Conservation (phyloP, 2,797 vertebrate genomes). For the Coranthus polyacanthus region DNA sequence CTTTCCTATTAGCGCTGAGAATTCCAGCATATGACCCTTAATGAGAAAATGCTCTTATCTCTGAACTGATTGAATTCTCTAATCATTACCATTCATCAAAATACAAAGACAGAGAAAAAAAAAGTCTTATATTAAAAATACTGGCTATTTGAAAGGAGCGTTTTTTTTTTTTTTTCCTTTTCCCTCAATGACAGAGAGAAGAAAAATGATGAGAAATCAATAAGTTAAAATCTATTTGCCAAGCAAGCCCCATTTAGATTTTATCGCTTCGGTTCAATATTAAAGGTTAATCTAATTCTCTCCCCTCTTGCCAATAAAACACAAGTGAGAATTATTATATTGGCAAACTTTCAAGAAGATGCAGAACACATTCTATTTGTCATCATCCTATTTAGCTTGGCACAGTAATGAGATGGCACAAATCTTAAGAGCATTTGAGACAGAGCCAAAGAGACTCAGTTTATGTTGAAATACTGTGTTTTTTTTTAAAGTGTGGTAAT, state of each 20-base stretch:
- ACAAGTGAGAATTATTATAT: constrained; percentile 78
- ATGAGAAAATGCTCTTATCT: constrained; percentile 62
- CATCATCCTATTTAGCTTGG: constrained; percentile 77
- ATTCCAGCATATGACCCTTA: constrained; percentile 49
- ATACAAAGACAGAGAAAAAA: constrained; percentile 33
- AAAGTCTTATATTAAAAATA: constrained; percentile 34
- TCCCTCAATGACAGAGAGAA: constrained; percentile 55
- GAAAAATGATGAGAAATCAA: constrained; percentile 78
- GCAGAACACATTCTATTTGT: constrained; percentile 75
- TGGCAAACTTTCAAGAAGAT: constrained; percentile 78
- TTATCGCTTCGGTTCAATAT: constrained; percentile 79
- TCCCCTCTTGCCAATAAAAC: constrained; percentile 77
- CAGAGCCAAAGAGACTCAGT: constrained; percentile 53
- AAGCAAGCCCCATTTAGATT: constrained; percentile 79
- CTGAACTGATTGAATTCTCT: constrained; percentile 47
- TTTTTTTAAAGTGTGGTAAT: constrained; percentile 38
- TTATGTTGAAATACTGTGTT: constrained; percentile 56
- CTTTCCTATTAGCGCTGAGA: constrained; percentile 43
- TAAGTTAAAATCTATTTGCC: constrained; percentile 77
- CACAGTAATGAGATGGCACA: constrained; percentile 69
- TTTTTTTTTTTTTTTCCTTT: constrained; percentile 29
- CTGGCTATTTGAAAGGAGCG: constrained; percentile 36
- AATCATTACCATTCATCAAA: constrained; percentile 60
- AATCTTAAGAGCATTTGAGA: constrained; percentile 52
- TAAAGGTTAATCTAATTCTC: constrained; percentile 85